Evolutionary conservation across 2,797 vertebrate species (phyloP), one percentile per base, ranked within the genome.

Genomic region (Galaxias olidus): DNA sequence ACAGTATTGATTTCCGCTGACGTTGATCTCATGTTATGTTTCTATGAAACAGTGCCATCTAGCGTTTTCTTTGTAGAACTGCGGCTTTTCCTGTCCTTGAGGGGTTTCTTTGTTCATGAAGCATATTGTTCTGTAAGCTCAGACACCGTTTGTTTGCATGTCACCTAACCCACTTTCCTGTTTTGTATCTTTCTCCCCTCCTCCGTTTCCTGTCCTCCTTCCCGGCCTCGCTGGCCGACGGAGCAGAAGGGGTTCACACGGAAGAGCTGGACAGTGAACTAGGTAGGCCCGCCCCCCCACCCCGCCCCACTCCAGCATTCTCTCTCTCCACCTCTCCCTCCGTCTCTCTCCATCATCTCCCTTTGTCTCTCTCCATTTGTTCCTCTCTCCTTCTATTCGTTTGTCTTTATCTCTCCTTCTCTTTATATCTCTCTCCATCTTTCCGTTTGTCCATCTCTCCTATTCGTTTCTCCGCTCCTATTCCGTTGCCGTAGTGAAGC

Each of bases 191-290:
- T 18, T 44, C 19, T 12, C 40, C 15, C 10, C 7, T 18, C 48
- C 8, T 61, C 43, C 50, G 60, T 61, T 45, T 59, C 53, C 41
- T 43, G 84, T 18, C 48, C 8, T 61, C 43, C 50, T 61, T 45
- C 55, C 53, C 41, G 40, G 84, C 88, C 87, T 86, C 86, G 85
- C 79, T 86, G 87, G 87, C 88, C 86, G 78, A 83, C 92, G 87
- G 94, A 96, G 94, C 90, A 99, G 97, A 99, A 96, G 97, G 97
- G 90, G 96, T 99, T 74, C 97, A 99, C 79, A 99, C 97, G 84
- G 97, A 99, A 88, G 97, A 99, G 90, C 94, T 96, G 94, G 97
- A 98, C 94, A 97, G 94, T 92, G 97, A 99, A 90, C 89, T 96
- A 90, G 97, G 97, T 99, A 96, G 78, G 92, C 82, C 84, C 78